These are phyloP conservation scores for Eurystomus gularis DNA, from an alignment of 2,113 vertebrate genomes.

Conservation along the genomic window DNA sequence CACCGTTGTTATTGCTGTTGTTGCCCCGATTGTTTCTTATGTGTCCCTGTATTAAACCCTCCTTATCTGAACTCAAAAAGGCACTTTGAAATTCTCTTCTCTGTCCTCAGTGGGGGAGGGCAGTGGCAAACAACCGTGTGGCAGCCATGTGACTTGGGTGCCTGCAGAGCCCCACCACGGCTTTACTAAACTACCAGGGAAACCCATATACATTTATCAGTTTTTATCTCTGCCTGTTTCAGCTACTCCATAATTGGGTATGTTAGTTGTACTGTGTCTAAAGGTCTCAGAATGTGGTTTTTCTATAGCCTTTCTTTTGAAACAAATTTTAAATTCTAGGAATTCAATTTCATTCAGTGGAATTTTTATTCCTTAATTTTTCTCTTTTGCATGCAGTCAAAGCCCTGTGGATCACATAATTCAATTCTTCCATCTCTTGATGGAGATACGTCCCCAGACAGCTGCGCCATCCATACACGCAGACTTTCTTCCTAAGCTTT, in stretches of 20 bases:
- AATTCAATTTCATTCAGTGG: background rate
- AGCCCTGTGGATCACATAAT: background rate
- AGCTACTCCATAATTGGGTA: background rate
- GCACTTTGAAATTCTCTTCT: too few species aligned
- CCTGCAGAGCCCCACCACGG: too few species aligned
- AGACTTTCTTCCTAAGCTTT: background rate
- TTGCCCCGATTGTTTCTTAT: too few species aligned
- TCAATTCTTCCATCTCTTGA: background rate
- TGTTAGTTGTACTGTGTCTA: background rate
- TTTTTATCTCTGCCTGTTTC: background rate
- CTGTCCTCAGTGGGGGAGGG: too few species aligned
- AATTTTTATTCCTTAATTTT: background rate
- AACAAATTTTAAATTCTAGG: background rate
- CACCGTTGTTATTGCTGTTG: too few species aligned
- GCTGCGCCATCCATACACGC: background rate
- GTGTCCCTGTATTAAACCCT: too few species aligned
- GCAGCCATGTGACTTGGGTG: too few species aligned
- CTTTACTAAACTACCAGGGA: too few species aligned
- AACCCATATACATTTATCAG: background rate
- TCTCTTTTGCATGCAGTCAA: background rate
- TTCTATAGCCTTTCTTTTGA: background rate
- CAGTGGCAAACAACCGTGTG: too few species aligned
- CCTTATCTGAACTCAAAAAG: too few species aligned
- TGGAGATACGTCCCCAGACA: background rate
- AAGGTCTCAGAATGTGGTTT: background rate